Evolutionary conservation across 2,888 invertebrate species (phyloP), one percentile per base, ranked within the genome.

Genomic region (Chironomus riparius): DNA sequence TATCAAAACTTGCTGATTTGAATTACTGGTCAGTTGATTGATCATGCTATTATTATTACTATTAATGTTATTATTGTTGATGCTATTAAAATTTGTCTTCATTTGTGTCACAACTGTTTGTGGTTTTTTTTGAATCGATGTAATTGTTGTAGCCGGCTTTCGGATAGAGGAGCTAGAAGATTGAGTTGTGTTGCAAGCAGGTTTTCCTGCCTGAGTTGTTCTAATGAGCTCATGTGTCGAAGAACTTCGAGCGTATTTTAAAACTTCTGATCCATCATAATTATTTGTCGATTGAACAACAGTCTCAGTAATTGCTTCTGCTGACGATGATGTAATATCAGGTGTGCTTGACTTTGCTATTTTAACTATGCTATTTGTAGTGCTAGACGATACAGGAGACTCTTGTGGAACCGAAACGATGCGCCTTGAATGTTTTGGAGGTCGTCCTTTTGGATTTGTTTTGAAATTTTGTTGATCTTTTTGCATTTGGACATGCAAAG

Each of bases 281-380:
- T 38, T 38, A 38, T 93, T 93, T 0, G 93, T 93, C 79, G 93
- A 93, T 10, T 94, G 91, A 77, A 93, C 92, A 0, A 93, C 93
- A 0, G 88, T 87, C 79, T 91, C 69, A 1, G 15, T 21, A 1
- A 76, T 87, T 38, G 87, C 87, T 79, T 91, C 91, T 7, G 87
- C 86, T 24, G 86, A 83, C 79, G 85, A 85, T 76, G 83, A 80
- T 76, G 85, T 83, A 69, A 84, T 84, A 56, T 82, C 81, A 72
- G 83, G 84, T 78, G 89, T 86, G 50, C 90, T 90, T 1, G 86
- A 85, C 4, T 90, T 90, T n/a, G 47, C 65, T 15, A 65, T 62
- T 74, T 47, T 74, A 4, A 73, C 21, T 4, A 47, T 24, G 24
- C 5, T 71, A 24, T 22, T 65, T 4, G 65, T 22, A 12, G 91